A percentile compares a stretch with the other conserved stretches of the same genome.
phyloP scores from a whole-genome alignment of 2,797 vertebrate genomes.

The Enteromius thamalakanensis region DNA sequence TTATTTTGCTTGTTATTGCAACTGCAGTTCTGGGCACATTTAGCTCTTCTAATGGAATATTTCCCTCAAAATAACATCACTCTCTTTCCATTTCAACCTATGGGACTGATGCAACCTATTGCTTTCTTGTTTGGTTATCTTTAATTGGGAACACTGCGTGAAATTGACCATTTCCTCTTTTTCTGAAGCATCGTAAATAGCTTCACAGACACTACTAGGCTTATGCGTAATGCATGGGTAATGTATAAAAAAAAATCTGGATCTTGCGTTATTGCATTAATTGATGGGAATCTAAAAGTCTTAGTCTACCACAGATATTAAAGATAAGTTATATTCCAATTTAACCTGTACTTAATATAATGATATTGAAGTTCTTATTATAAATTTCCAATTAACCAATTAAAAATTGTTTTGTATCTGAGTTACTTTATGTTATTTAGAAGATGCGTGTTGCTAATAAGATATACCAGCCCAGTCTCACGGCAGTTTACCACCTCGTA shows the following conservation, averaged over 20 bases:
- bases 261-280: not conserved
- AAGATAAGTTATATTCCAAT: not conserved
- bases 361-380: no score
- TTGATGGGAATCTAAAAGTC: not conserved
- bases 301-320: not conserved
- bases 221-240: not conserved
- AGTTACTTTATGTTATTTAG: not conserved
- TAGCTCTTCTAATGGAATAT: constrained; percentile 19
- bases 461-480: not conserved
- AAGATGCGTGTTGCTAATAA: not conserved
- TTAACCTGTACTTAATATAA: no score
- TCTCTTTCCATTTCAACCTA: not conserved
- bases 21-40: not conserved
- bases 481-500: no score
- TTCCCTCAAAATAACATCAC: not conserved
- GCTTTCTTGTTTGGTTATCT: constrained; percentile 23
- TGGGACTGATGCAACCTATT: constrained; percentile 12
- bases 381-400: not conserved
- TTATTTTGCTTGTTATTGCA: constrained; percentile 46
- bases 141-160: constrained; percentile 66
- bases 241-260: not conserved
- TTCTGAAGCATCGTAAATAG: constrained; percentile 14
- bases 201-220: constrained; percentile 52
- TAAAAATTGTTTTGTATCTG: not conserved
- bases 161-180: constrained; percentile 57